phyloP scores from a whole-genome alignment of 2,113 vertebrate species.

The Indicator maculatus region DNA sequence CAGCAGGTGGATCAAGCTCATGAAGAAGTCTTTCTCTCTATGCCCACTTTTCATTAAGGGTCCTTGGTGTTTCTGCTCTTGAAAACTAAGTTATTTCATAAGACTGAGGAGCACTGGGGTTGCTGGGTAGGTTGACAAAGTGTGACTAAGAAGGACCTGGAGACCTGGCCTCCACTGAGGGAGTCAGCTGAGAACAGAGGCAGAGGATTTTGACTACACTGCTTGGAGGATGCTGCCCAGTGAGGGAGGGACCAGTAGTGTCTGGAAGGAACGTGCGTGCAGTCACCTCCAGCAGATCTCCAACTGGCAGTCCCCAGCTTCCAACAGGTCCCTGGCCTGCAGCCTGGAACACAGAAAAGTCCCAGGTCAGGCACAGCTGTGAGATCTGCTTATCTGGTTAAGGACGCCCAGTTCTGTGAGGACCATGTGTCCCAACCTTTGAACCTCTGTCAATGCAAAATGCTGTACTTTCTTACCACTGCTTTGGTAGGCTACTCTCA shows the following conservation, averaged over 20 bases:
- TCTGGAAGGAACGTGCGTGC: accelerated
- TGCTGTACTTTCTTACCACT: background rate
- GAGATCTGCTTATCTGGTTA: background rate
- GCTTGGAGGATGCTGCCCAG: background rate
- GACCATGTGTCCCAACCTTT: background rate
- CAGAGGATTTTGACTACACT: background rate
- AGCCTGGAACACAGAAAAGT: background rate
- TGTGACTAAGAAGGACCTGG: background rate
- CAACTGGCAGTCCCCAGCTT: accelerated
- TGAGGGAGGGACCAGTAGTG: accelerated
- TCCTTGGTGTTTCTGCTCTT: background rate
- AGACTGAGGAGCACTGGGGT: background rate
- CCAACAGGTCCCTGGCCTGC: background rate
- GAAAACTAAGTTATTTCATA: background rate
- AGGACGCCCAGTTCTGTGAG: background rate
- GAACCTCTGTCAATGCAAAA: background rate
- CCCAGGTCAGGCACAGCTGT: background rate
- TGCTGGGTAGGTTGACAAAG: background rate
- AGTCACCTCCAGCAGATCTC: accelerated
- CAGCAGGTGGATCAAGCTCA: background rate
- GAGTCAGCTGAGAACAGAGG: background rate
- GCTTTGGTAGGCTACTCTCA: background rate
- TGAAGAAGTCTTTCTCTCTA: background rate
- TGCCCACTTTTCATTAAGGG: background rate
- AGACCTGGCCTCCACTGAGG: background rate